Base-by-base conservation (phyloP, 2,888 invertebrate species). In the Resseliella maxima region DNA sequence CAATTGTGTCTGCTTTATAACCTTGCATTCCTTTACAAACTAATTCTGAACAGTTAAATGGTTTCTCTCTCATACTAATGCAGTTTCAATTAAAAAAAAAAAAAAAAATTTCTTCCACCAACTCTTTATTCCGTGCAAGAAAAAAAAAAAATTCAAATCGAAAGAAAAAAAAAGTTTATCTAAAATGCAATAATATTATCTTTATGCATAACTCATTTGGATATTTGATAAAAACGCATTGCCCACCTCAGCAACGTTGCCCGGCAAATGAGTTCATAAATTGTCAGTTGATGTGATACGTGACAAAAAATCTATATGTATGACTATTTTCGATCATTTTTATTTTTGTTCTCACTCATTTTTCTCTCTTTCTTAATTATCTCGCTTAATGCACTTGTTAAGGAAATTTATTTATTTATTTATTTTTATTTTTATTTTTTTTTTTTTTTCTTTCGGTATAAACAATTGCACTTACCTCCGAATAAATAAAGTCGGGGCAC, bases 401-500 rank as follows among this genome's bases (percentile, higher is more conserved):
- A n/a, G n/a, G n/a, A n/a, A n/a, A n/a, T n/a, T n/a, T n/a, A n/a
- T n/a, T 35, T 31, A 41, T 41, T 5, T 5, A 12, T 72, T 38
- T 85, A 90, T 50, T 18, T 18, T 18, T 18, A 2, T 18, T 50
- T 50, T 18, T 50, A 2, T 50, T 18, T 50, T 18, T 18, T 6
- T 10, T 50, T 18, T 18, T 18, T 50, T 50, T 18, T 50, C 2
- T 50, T 18, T 18, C 50, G 50, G 2, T 18, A 18, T 50, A 10
- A 87, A 89, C 89, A 89, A 88, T 87, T n/a, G n/a, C n/a, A n/a
- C 94, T 93, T 92, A 97, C 97, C 96, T 88, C 94, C 89, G 91
- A 95, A 96, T 88, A 97, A 88, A 90, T 96, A 96, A 38, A 95
- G 90, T 88, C 96, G 93, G 89, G 94, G 94, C 86, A 96, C 91